Evolutionary conservation across 2,797 vertebrate genomes (phyloP), one percentile per base, ranked within the genome.

Genomic region (Nyctalus aviator): DNA sequence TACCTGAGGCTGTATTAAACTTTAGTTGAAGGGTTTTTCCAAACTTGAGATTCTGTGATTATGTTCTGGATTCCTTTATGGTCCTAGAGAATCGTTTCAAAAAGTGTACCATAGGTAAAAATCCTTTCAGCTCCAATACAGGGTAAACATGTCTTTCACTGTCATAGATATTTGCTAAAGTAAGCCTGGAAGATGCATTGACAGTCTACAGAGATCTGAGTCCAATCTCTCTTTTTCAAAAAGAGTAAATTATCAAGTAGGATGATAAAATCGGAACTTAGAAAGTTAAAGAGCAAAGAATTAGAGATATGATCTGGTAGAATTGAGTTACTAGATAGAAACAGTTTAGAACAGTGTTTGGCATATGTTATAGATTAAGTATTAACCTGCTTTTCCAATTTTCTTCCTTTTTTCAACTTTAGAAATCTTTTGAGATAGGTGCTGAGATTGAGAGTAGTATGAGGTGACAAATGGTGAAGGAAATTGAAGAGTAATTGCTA

Each of bases 1-100:
- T 46, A 66, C 23, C 18, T 8, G 25, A 91, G 48, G 10, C 76
- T 82, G 8, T 59, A 27, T 11, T 32, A 81, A 86, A 73, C 53
- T 77, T 92, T 62, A 62, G 5, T 71, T 48, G 46, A 89, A 91
- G 62, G 3, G 55, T 68, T 93, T 93, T 92, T 68, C 50, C 25
- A 73, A 57, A 18, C 76, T 88, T 87, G 32, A 88, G 50, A n/a
- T 69, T 71, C n/a, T 71, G 0, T 81, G 66, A 13, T 79, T 90
- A 57, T 94, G 30, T 95, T 90, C 48, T 95, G 41, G 53, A 77
- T 93, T 95, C 18, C 68, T 93, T 66, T 78, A 64, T 66, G 41
- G 35, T 93, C 73, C 59, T 27, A 59, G 68, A 93, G 14, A 87
- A 85, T n/a, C 50, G 72, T 59, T 88, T 85, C 30, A 76, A 32